Percentiles rank a stretch among this genome's conserved stretches.
Evolutionary conservation across 2,113 vertebrate species (phyloP).

Genomic region (Tychaedon coryphoeus): DNA sequence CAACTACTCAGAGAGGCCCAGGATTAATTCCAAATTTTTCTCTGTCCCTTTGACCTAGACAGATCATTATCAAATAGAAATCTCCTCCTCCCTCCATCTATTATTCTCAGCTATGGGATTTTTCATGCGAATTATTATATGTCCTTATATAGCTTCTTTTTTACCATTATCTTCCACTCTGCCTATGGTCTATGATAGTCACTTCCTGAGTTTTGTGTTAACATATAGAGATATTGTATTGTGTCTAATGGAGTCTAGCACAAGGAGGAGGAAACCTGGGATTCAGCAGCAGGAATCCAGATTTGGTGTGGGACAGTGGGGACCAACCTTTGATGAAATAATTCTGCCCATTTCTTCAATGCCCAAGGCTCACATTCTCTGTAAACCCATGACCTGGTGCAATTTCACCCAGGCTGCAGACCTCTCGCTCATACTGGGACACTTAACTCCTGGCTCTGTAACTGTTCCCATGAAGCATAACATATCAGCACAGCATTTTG

Average conservation of each 20-base stretch:
- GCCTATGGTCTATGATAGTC: background rate
- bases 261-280: background rate
- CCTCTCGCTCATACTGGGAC: background rate
- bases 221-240: background rate
- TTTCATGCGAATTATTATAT: background rate
- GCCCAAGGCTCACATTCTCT: background rate
- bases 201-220: background rate
- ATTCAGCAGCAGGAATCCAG: background rate
- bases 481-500: background rate
- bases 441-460: background rate
- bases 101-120: background rate
- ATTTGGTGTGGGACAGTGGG: rapidly evolving
- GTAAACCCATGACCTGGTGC: background rate
- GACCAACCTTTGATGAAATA: background rate
- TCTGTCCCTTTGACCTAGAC: background rate
- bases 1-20: background rate
- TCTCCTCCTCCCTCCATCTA: background rate
- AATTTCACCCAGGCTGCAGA: background rate
- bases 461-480: background rate
- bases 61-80: background rate
- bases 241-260: background rate
- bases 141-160: background rate
- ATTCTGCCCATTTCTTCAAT: background rate
- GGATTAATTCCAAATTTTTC: background rate
- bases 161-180: background rate